Evolutionary conservation across 2,797 vertebrate species (phyloP), one percentile per base, ranked within the genome.

Genomic region (Alouatta caraya): DNA sequence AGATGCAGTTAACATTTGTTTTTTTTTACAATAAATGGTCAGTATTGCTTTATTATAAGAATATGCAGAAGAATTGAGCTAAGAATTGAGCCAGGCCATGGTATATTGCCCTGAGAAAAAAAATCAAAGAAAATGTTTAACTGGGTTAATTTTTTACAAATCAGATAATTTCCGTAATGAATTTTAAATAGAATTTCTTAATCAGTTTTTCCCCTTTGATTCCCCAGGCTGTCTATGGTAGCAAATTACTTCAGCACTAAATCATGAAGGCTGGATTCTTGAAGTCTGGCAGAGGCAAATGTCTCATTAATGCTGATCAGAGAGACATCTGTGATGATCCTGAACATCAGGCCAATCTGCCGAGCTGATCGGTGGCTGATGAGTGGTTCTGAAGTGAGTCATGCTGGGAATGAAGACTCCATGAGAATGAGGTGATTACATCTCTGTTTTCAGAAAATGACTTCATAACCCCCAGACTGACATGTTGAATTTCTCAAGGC

Each of bases 121-220:
- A 76, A 59, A 64, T 85, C 0, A 5, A 33, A 59, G 24, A 95
- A 91, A 91, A 84, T 67, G 3, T 79, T 26, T 87, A 13, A 94
- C 75, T 87, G 8, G 52, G 70, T 97, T 98, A 44, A 96, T 98
- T 86, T 67, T 98, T 15, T 85, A 0, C 96, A 95, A 98, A 55
- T 97, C 80, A 93, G 76, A 0, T 90, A 48, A 97, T 93, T 97
- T 95, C 33, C 87, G 48, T 93, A 28, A 98, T 96, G 97, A 92
- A 97, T 98, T 98, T 86, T 67, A 48, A 50, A 64, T 22, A 10
- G 15, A 95, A 55, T 88, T 42, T 88, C 89, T 92, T 94, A 92
- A 97, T 97, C 55, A 73, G 11, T 88, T 88, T 85, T 98, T 67
- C 39, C 88, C 76, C 88, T 95, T 81, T 84, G 86, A 67, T 50